Percentiles rank a stretch among this genome's conserved stretches.
These are phyloP conservation scores for Peromyscus polionotus DNA, from an alignment of 2,113 vertebrate species.

Conservation along the genomic window DNA sequence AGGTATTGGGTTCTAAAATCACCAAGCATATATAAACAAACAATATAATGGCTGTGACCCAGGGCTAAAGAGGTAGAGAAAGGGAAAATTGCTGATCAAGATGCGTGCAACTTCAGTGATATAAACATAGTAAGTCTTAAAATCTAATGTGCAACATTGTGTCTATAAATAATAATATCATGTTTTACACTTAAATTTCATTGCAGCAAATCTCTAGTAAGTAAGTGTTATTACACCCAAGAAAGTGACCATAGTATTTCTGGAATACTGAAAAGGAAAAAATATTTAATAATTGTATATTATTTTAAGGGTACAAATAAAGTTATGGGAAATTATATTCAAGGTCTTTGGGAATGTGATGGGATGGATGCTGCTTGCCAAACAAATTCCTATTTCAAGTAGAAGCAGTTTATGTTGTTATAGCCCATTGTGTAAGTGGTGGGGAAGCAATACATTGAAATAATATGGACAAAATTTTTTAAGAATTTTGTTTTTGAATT, in stretches of 20 bases:
- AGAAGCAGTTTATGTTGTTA: not conserved
- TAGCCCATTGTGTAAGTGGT: not conserved
- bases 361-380: not conserved
- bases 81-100: not conserved
- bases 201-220: not conserved
- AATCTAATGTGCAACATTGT: not conserved
- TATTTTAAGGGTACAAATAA: not conserved
- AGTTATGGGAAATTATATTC: not conserved
- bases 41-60: not conserved
- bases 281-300: not conserved
- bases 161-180: not conserved
- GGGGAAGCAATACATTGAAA: not conserved
- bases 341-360: not conserved
- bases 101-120: not conserved
- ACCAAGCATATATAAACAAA: not conserved
- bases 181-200: not conserved
- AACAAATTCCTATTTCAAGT: not conserved
- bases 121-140: not conserved
- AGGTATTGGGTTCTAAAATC: not conserved
- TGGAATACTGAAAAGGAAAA: not conserved
- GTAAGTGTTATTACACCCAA: not conserved
- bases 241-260: not conserved
- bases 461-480: not conserved
- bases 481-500: not conserved
- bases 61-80: not conserved